phyloP scores from a whole-genome alignment of 2,888 invertebrate species.

The Monoplex corrugatus region DNA sequence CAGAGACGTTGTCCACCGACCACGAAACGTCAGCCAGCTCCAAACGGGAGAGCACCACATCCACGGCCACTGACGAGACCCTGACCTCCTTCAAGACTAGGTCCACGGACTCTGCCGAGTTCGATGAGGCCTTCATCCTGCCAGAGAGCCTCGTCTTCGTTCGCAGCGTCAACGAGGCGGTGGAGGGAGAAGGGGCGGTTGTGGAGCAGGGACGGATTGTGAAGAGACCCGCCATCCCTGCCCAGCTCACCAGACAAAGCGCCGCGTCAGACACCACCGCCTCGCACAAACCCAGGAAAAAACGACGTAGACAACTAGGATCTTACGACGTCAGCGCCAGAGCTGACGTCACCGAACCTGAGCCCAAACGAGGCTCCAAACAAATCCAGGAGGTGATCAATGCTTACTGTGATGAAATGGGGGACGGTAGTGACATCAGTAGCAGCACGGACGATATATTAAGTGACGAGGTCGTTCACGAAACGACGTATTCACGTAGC shows the following conservation, averaged over 20 bases:
- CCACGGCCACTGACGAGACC: slow-evolving; percentile 48
- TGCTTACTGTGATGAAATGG: slow-evolving; percentile 54
- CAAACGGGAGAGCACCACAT: slow-evolving; percentile 42
- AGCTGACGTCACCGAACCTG: slow-evolving; percentile 32
- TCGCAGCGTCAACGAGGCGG: slow-evolving; percentile 38
- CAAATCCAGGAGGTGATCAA: slow-evolving; percentile 61
- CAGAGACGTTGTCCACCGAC: slow-evolving; percentile 42
- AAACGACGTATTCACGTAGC: not conserved
- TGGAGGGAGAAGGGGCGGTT: not conserved
- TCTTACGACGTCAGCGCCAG: slow-evolving; percentile 15
- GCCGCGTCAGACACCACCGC: not conserved
- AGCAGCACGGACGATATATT: slow-evolving; percentile 32
- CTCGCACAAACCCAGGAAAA: slow-evolving; percentile 13
- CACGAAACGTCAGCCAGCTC: slow-evolving; percentile 46
- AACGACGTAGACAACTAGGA: slow-evolving; percentile 26
- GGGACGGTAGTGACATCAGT: slow-evolving; percentile 5
- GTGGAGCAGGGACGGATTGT: slow-evolving; percentile 31
- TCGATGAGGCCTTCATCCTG: slow-evolving; percentile 44
- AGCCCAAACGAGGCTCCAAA: slow-evolving; percentile 61
- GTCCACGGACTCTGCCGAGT: slow-evolving; percentile 49
- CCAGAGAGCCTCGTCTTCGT: slow-evolving; percentile 46
- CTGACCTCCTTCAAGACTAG: slow-evolving; percentile 47
- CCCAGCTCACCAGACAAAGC: not conserved
- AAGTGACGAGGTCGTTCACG: not conserved
- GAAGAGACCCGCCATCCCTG: slow-evolving; percentile 40